phyloP scores from a whole-genome alignment of 2,113 vertebrate genomes.

The Sinocyclocheilus anophthalmus region DNA sequence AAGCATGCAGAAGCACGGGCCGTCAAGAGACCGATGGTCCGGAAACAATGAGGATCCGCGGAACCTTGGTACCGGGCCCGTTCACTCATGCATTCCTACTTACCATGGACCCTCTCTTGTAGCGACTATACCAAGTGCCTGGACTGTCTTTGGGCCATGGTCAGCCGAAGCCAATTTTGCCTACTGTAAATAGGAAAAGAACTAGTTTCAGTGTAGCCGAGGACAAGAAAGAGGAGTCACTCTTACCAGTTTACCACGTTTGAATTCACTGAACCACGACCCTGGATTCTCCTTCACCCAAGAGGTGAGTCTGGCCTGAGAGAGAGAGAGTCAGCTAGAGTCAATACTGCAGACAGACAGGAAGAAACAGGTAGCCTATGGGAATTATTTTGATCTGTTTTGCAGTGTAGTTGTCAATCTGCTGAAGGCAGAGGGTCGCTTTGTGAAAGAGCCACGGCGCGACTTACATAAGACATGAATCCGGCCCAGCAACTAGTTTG shows the following conservation, averaged over 20 bases:
- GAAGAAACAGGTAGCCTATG: neutral
- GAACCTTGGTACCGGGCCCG: constrained; percentile 53
- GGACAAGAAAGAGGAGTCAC: constrained; percentile 55
- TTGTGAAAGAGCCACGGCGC: too few relatives aligned
- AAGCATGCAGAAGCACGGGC: constrained; percentile 58
- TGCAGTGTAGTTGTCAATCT: neutral
- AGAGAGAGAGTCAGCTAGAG: constrained; percentile 52
- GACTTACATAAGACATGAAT: neutral
- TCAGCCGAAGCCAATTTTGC: constrained; percentile 99
- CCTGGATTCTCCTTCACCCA: constrained; percentile 98
- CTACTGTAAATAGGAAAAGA: constrained; percentile 99
- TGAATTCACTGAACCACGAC: constrained; percentile 99
- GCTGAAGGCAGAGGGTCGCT: neutral
- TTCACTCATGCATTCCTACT: constrained; percentile 81
- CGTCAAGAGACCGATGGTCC: constrained; percentile 56
- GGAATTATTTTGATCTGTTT: constrained; percentile 37
- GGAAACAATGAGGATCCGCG: constrained; percentile 30
- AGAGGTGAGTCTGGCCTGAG: constrained; percentile 89
- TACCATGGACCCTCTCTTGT: constrained; percentile 98
- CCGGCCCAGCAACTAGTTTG: too few relatives aligned
- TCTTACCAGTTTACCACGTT: constrained; percentile 99
- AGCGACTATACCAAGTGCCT: constrained; percentile 98
- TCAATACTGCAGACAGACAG: neutral
- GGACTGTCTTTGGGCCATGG: constrained; percentile 99
- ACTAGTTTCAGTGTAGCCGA: constrained; percentile 85